Evolutionary conservation across 2,113 vertebrate species (phyloP).

Genomic region (Gobiocypris rarus): DNA sequence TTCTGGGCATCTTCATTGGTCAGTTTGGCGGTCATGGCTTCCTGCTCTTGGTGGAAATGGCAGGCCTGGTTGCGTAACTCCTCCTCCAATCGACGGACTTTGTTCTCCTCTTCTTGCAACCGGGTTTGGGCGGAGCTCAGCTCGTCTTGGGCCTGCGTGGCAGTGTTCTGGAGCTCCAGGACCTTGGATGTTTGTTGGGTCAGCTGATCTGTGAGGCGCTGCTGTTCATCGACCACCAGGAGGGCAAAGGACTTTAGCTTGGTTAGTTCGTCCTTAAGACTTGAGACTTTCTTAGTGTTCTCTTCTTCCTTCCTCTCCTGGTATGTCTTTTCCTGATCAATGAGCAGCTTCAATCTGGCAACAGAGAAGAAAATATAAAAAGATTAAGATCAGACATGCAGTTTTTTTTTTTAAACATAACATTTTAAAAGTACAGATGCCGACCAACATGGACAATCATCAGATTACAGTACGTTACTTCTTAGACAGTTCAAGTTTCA

Average conservation of each 20-base stretch:
- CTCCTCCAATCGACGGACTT: conserved; percentile 82
- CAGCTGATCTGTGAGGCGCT: conserved; percentile 87
- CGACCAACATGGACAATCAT: too few relatives aligned
- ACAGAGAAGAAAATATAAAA: conserved; percentile 57
- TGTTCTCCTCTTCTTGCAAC: conserved; percentile 85
- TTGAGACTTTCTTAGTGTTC: conserved; percentile 79
- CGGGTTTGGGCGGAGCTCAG: conserved; percentile 80
- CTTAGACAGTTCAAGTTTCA: too few relatives aligned
- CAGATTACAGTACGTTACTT: too few relatives aligned
- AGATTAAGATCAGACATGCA: conserved; percentile 41
- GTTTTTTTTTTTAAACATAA: neutral
- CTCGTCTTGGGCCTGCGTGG: conserved; percentile 82
- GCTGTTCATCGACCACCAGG: conserved; percentile 95
- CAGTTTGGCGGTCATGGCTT: conserved; percentile 90
- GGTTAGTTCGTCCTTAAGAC: conserved; percentile 89
- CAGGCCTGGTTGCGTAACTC: conserved; percentile 80
- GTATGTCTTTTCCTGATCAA: conserved; percentile 86
- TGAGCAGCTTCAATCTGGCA: conserved; percentile 89
- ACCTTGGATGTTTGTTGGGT: conserved; percentile 84
- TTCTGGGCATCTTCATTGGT: conserved; percentile 92
- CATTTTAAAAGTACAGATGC: neutral
- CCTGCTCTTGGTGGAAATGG: conserved; percentile 84
- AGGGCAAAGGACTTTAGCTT: conserved; percentile 96
- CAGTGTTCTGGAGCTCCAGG: conserved; percentile 81
- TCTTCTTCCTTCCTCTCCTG: conserved; percentile 88